Percentiles rank a stretch among this genome's conserved stretches.
These are phyloP conservation scores for Drosophila stalkeri DNA, from an alignment of 2,888 invertebrate genomes.

Conservation along the genomic window DNA sequence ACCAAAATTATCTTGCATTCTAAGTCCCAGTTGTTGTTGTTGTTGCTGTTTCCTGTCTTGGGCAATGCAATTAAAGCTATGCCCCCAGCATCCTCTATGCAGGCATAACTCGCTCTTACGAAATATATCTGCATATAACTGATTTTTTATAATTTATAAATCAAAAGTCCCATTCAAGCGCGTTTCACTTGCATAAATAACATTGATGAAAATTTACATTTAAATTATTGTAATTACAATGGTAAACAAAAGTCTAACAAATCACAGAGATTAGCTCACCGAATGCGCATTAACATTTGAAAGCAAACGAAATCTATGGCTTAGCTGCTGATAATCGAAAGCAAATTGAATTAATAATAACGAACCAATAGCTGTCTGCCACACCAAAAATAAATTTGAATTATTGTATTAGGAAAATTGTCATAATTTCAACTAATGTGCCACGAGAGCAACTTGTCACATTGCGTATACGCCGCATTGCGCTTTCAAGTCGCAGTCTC, in stretches of 20 bases:
- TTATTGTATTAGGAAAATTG: constrained; percentile 73
- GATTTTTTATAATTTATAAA: neutral
- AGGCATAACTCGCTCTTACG: neutral
- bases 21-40: constrained; percentile 30
- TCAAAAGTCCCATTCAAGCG: neutral
- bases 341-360: constrained; percentile 76
- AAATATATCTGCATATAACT: neutral
- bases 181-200: constrained; percentile 24
- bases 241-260: constrained; percentile 58
- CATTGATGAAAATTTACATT: constrained; percentile 34
- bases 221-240: constrained; percentile 58
- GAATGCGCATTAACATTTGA: constrained; percentile 54
- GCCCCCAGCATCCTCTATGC: constrained; percentile 24
- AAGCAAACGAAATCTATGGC: constrained; percentile 43
- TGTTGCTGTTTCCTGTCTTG: constrained; percentile 46
- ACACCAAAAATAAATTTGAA: constrained; percentile 62
- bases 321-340: constrained; percentile 71
- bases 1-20: constrained; percentile 40
- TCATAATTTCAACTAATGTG: constrained; percentile 79
- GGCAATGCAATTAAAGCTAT: constrained; percentile 46
- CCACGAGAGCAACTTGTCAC: constrained; percentile 37
- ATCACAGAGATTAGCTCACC: constrained; percentile 60
- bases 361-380: constrained; percentile 65
- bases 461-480: constrained; percentile 43
- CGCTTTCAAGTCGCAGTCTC: constrained; percentile 26